Base-by-base conservation (phyloP, 2,888 invertebrate species). In the Rosalia funebris region DNA sequence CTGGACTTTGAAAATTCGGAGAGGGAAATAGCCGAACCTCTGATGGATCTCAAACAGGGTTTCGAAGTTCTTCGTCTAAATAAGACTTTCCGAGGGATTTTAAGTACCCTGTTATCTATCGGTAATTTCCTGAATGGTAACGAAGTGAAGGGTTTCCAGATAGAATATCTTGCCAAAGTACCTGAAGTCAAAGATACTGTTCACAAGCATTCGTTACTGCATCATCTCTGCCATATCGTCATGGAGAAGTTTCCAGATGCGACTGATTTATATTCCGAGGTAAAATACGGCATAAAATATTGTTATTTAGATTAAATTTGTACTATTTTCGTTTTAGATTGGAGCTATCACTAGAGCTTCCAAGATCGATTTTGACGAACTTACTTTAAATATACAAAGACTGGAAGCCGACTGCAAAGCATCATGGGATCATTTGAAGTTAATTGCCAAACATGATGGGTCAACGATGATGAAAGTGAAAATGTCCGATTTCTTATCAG, bases 181-280 rank as follows among this genome's bases (percentile, higher is more conserved):
- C 96, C 97, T 76, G 96, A 99, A 85, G 96, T 99, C 39, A 97
- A 98, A 83, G 98, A 98, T 82, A 98, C 98, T 0, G 97, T 99
- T 36, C 96, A 99, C 82, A 99, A 99, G 82, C 98, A 99, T 83
- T 96, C 98, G 3, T 84, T 99, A 62, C 86, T 99, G 62, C 96
- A 98, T 82, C 99, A 99, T 82, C 87, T 99, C 68, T 98, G 98
- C 80, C 93, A 95, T 81, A 95, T 98, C 87, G 96, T 99, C 63
- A 92, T 97, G 85, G 97, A 98, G 77, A 93, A 96, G 81, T 96
- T 93, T 82, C 92, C 95, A 0, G 96, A 97, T 71, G 94, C 95
- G 14, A 92, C 95, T 12, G 98, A 99, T 85, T 89, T 99, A 68
- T 98, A 99, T 82, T 97, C 97, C 46, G 99, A 97, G 87, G 95